phyloP scores from a whole-genome alignment of 2,797 vertebrate species.

The Tangara arthus region DNA sequence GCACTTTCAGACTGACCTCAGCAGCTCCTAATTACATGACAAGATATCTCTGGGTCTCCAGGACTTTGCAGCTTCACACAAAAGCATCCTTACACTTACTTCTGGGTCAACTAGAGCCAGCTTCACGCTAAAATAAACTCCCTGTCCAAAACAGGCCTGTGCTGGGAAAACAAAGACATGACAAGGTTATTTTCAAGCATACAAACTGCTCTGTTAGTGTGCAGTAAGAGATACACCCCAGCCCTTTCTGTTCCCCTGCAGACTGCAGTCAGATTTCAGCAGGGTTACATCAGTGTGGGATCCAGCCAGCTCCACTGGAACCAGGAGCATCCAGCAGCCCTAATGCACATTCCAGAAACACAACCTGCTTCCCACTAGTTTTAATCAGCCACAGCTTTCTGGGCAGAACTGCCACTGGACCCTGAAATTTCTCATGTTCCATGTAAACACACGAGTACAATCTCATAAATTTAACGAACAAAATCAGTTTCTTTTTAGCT shows the following conservation, averaged over 20 bases:
- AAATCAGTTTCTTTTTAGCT: neutral
- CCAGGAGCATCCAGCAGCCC: neutral
- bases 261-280: neutral
- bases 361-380: neutral
- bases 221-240: neutral
- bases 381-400: neutral
- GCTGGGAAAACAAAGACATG: neutral
- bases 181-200: neutral
- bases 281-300: neutral
- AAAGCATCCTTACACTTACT: neutral
- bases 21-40: neutral
- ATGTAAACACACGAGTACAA: neutral
- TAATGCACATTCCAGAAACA: neutral
- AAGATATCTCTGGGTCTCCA: neutral
- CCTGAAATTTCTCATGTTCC: neutral
- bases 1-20: neutral
- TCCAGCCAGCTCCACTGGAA: neutral
- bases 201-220: neutral
- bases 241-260: neutral
- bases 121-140: neutral
- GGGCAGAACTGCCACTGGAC: neutral
- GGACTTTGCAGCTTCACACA: neutral
- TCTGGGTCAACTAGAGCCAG: neutral
- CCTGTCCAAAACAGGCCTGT: neutral
- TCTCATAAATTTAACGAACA: neutral